Evolutionary conservation across 92 coral and sea anemone species (phyloP), one percentile per base, ranked within the genome.

Genomic region (Desmophyllum pertusum): DNA sequence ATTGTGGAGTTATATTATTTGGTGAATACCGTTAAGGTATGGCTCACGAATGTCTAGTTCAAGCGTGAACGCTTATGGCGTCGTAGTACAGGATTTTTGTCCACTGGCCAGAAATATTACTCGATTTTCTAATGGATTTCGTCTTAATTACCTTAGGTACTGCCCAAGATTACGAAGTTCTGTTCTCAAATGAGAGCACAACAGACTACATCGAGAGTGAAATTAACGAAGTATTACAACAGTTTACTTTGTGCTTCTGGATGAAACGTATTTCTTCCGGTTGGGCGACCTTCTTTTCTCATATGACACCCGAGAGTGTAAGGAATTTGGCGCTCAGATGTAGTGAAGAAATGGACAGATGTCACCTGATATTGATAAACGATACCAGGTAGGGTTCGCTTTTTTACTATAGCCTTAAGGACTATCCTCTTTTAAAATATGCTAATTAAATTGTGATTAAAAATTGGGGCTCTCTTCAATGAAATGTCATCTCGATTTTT

Each of bases 121-220:
- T n/a, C n/a, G n/a, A n/a, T n/a, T n/a, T n/a, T n/a, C n/a, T n/a
- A n/a, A n/a, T n/a, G n/a, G n/a, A n/a, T n/a, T n/a, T n/a, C n/a
- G n/a, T n/a, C n/a, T n/a, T n/a, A 36, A 42, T 23, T 27, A 18
- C 33, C 25, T 39, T 36, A 76, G 80, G 30, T 9, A 53, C 80
- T 10, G 67, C 66, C 31, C 66, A 76, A 76, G 80, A 76, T 76
- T 76, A 76, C 46, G 68, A 76, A 37, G 67, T 76, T 76, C 25
- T 36, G 10, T 76, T 51, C 68, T 5, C 66, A 31, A 14, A 53
- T 52, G 67, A 53, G 21, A 76, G 65, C 48, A 38, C 42, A 14
- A 51, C 80, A 76, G 80, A 76, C 53, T 76, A 51, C 45, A 33
- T 76, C 2, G 66, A 51, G 66, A 55, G 19, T 37, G 80, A 76